These are phyloP conservation scores for Carcinoscorpius rotundicauda DNA, from an alignment of 1,140 invertebrate species.

Conservation along the genomic window DNA sequence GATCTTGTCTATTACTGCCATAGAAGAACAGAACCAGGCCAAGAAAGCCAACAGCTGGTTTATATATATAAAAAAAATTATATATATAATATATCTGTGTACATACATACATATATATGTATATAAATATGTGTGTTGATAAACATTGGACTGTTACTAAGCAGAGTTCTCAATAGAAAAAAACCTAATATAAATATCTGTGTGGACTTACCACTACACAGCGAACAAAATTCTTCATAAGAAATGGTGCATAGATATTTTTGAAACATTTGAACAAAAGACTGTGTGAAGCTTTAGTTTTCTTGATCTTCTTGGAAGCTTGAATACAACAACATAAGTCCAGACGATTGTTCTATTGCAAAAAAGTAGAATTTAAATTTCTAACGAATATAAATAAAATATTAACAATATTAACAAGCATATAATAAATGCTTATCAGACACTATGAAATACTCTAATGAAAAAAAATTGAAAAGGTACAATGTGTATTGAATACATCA, in stretches of 20 bases:
- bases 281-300: constrained; percentile 44
- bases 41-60: constrained; percentile 19
- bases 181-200: background rate
- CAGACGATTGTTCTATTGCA: constrained; percentile 43
- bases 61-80: no score
- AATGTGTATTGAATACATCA: no score
- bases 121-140: no score
- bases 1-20: constrained; percentile 35
- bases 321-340: constrained; percentile 64
- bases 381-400: no score
- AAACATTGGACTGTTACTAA: no score
- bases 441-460: no score
- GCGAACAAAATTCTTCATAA: constrained; percentile 42
- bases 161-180: background rate
- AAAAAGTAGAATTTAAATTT: background rate
- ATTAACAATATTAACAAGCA: no score
- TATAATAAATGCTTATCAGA: no score
- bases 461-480: no score
- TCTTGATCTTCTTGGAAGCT: constrained; percentile 41
- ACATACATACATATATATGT: no score
- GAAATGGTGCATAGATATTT: constrained; percentile 67
- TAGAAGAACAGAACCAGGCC: constrained; percentile 35
- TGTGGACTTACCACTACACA: constrained; percentile 30
- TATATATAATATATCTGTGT: no score
- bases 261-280: constrained; percentile 76